Evolutionary conservation across 53 echinoderm and acorn worm genomes (phyloP).

Genomic region (Zoroaster sp.): DNA sequence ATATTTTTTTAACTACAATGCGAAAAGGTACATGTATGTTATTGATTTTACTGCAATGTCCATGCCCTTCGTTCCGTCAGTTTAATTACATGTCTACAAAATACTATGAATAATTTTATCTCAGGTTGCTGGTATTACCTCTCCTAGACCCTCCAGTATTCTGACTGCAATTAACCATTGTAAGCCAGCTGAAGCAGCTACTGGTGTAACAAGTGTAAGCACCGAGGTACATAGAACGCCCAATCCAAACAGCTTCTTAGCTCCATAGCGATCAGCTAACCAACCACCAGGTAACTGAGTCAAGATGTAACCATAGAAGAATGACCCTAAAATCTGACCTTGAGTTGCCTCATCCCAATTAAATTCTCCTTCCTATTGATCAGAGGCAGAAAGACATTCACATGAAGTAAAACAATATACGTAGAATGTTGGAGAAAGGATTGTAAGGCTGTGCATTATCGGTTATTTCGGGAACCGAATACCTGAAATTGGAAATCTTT

Average conservation of each 20-base stretch:
- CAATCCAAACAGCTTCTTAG: slow-evolving; percentile 79
- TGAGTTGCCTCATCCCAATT: slow-evolving; percentile 78
- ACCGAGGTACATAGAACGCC: slow-evolving; percentile 80
- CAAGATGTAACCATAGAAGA: slow-evolving; percentile 94
- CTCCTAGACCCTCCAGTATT: slow-evolving; percentile 85
- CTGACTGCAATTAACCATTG: slow-evolving; percentile 72
- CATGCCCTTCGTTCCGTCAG: too few species aligned
- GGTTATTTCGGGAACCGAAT: too few species aligned
- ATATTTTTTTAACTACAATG: too few species aligned
- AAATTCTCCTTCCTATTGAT: slow-evolving; percentile 37
- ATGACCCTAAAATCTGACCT: slow-evolving; percentile 82
- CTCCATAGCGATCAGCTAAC: slow-evolving; percentile 68
- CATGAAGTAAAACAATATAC: neutral
- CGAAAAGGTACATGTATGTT: too few species aligned
- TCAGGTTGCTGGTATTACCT: slow-evolving; percentile 45
- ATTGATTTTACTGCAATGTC: too few species aligned
- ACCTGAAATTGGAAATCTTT: too few species aligned
- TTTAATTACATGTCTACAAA: neutral
- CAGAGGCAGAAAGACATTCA: neutral
- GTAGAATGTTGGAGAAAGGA: too few species aligned
- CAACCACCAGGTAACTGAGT: slow-evolving; percentile 93
- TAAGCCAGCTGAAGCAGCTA: slow-evolving; percentile 64
- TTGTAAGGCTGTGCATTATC: too few species aligned
- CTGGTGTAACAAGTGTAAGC: slow-evolving; percentile 80
- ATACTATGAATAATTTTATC: too few species aligned